Evolutionary conservation across 2,888 invertebrate species (phyloP).

Genomic region (Cryptus viduatorius): DNA sequence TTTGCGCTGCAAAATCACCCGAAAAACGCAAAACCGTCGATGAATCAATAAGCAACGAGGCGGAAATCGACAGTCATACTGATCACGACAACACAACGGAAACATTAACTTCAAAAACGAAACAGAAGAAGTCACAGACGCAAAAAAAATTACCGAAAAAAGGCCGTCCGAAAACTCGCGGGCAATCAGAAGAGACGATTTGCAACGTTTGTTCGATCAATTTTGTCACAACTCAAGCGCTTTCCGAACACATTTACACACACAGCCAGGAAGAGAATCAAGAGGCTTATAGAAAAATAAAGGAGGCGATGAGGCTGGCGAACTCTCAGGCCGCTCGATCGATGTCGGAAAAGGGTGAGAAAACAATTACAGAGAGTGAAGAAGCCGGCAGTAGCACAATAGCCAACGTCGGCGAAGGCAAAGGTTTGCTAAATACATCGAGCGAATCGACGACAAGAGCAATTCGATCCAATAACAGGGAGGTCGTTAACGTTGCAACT

Average conservation of each 20-base stretch:
- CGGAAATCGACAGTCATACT: background rate
- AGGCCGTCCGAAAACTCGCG: background rate
- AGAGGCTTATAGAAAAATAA: slow-evolving; percentile 71
- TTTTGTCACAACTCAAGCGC: slow-evolving; percentile 70
- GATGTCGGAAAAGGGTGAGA: slow-evolving; percentile 27
- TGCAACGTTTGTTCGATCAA: slow-evolving; percentile 76
- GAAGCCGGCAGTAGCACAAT: background rate
- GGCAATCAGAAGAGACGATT: slow-evolving; percentile 10
- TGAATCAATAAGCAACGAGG: background rate
- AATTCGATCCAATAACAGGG: background rate
- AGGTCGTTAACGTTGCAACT: background rate
- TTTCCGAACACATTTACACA: slow-evolving; percentile 77
- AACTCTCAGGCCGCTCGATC: slow-evolving; percentile 37
- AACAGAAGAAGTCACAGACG: background rate
- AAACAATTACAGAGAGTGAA: background rate
- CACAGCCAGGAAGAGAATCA: slow-evolving; percentile 78
- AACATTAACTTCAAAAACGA: slow-evolving; percentile 21
- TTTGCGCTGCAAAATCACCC: background rate
- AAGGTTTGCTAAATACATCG: too few species aligned
- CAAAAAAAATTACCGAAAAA: slow-evolving; percentile 26
- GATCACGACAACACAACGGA: slow-evolving; percentile 17
- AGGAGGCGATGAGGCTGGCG: slow-evolving; percentile 55
- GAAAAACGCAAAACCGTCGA: background rate
- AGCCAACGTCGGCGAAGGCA: background rate
- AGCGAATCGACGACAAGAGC: background rate